phyloP scores from a whole-genome alignment of 1,140 invertebrate genomes.

The Kradibia gibbosae region DNA sequence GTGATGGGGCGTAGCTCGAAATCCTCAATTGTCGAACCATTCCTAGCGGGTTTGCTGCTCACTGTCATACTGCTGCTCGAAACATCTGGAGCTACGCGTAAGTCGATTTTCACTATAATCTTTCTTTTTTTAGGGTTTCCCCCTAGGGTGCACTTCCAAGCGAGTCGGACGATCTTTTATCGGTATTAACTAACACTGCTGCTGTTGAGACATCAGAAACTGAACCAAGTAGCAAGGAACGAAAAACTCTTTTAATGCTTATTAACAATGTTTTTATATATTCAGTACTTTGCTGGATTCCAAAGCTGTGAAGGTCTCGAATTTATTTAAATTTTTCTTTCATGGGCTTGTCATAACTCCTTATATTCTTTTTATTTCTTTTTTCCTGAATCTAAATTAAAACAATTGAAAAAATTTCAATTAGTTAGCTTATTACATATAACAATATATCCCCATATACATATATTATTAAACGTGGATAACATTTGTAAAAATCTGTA shows the following conservation, averaged over 20 bases:
- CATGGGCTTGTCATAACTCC: too few species aligned
- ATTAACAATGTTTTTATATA: constrained; percentile 39
- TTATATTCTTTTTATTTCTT: background rate
- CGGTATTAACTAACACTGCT: too few species aligned
- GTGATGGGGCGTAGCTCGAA: constrained; percentile 66
- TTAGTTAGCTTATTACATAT: too few species aligned
- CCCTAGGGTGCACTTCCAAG: background rate
- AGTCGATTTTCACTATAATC: constrained; percentile 53
- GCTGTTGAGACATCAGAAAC: background rate
- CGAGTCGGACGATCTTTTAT: background rate
- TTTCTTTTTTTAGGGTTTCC: background rate
- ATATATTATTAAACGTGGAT: too few species aligned
- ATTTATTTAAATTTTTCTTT: background rate
- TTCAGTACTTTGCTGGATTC: background rate
- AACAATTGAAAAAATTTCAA: too few species aligned
- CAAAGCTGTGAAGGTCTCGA: background rate
- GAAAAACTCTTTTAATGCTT: constrained; percentile 10
- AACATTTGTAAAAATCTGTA: too few species aligned
- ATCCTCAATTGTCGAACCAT: constrained; percentile 59
- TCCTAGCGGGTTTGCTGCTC: constrained; percentile 61
- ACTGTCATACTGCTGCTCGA: constrained; percentile 54
- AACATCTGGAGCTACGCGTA: constrained; percentile 60
- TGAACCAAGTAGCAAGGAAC: background rate
- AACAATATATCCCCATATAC: too few species aligned
- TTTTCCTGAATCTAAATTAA: too few species aligned